Base-by-base conservation (phyloP, 2,113 vertebrate species). In the Illadopsis cleaveri region DNA sequence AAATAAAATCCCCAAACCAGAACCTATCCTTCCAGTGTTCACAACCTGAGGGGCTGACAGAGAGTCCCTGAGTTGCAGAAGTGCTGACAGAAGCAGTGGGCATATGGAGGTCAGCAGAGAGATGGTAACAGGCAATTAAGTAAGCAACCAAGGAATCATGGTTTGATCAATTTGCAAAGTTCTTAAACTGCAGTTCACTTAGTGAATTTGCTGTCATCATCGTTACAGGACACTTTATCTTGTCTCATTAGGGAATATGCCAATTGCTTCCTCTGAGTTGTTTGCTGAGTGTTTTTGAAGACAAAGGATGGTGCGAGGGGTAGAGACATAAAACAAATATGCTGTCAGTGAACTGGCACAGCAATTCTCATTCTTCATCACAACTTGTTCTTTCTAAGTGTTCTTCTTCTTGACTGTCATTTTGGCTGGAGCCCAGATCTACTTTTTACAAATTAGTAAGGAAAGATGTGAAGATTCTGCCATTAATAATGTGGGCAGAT, bases 191-290 rank as follows among this genome's bases (percentile, higher is more conserved):
- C 90, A 95, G 65, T 70, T 93, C 62, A 90, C 51, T 81, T 62
- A 64, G 71, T 78, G 75, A 97, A 85, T 96, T 80, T 94, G 91
- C 83, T 95, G 84, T 81, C 86, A 90, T 96, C 91, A 94, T 96
- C 87, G 65, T 54, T 94, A 93, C 69, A 87, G 77, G 69, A 89
- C 80, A 77, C 86, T 90, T 89, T 30, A 89, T 92, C 85, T 92
- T 95, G 44, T 62, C 90, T 87, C 93, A 86, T 93, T 93, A 95
- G 86, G 90, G 93, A 95, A 65, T 84, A 89, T 50, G 77, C 37
- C 83, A 90, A 35, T 79, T 88, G 65, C 47, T 72, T 86, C 81
- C 54, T 37, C 40, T 64, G 60, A 81, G 83, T 70, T 87, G 76
- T 96, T 95, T 94, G 76, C 80, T 60, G 69, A 90, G 22, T 80